phyloP scores from a whole-genome alignment of 2,888 invertebrate genomes.

The Pycnomerus fuliginosus region DNA sequence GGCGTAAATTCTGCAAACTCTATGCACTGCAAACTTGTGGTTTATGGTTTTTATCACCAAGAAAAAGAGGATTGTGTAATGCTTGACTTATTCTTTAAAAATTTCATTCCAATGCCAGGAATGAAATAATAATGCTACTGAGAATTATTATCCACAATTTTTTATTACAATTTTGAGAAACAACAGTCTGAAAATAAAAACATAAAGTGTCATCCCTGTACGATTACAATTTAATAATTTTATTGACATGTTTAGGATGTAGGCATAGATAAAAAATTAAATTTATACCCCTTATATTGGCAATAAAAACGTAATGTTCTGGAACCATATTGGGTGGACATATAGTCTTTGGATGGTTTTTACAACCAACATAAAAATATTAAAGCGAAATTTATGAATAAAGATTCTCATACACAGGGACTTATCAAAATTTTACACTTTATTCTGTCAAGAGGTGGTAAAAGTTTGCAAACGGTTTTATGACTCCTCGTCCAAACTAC shows the following conservation, averaged over 20 bases:
- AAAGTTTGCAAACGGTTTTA: no score
- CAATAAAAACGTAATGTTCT: constrained; percentile 34
- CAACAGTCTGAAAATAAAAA: no score
- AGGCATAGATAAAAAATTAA: constrained; percentile 36
- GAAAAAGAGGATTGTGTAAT: constrained; percentile 2
- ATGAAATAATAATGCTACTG: no score
- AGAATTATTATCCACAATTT: no score
- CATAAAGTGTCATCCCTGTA: constrained; percentile 5
- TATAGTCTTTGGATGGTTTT: constrained; percentile 23
- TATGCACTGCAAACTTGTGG: constrained; percentile 4
- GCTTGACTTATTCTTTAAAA: not conserved
- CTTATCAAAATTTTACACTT: no score
- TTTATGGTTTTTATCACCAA: constrained; percentile 12
- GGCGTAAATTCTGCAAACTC: not conserved
- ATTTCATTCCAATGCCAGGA: constrained; percentile 5
- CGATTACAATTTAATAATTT: constrained; percentile 41
- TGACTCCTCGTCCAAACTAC: no score
- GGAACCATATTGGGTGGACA: constrained; percentile 30
- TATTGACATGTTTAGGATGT: constrained; percentile 38
- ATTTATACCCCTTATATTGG: constrained; percentile 34
- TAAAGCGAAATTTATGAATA: no score
- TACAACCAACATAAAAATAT: no score
- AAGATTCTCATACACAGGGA: no score
- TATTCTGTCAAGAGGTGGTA: no score
- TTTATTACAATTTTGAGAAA: no score